These are phyloP conservation scores for Cyprinus carpio DNA, from an alignment of 2,113 vertebrate genomes.

Conservation along the genomic window DNA sequence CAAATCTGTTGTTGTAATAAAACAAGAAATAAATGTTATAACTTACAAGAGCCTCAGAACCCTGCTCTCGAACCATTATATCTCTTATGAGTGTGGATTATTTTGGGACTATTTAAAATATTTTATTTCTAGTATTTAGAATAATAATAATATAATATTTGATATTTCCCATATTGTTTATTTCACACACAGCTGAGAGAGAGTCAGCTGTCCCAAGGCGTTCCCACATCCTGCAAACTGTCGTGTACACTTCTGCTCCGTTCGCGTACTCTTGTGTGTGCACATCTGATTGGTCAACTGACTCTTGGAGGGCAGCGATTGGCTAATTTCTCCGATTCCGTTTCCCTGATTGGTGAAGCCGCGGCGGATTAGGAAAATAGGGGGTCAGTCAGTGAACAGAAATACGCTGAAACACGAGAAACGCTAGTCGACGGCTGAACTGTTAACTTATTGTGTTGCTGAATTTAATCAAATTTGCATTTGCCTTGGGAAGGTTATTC, in stretches of 20 bases:
- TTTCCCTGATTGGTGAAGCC: slow-evolving; percentile 64
- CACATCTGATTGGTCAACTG: slow-evolving; percentile 66
- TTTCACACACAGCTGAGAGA: not conserved
- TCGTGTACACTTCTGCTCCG: slow-evolving; percentile 64
- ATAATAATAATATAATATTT: not conserved
- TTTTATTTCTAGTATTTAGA: not conserved
- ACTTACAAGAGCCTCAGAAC: not conserved
- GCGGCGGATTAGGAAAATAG: slow-evolving; percentile 63
- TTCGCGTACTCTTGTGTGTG: slow-evolving; percentile 70
- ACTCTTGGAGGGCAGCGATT: slow-evolving; percentile 55
- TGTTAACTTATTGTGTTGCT: not conserved
- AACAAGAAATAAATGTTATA: not conserved
- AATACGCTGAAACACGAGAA: slow-evolving; percentile 40
- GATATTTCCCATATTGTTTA: not conserved
- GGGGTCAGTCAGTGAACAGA: slow-evolving; percentile 56
- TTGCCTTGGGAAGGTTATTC: not conserved
- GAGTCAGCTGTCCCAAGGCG: slow-evolving; percentile 41
- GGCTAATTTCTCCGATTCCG: slow-evolving; percentile 50
- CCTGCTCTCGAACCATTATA: not conserved
- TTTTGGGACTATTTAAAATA: not conserved
- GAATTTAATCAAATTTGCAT: not conserved
- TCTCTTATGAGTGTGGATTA: not conserved
- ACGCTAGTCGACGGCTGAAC: slow-evolving; percentile 38
- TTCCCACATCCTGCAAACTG: slow-evolving; percentile 48
- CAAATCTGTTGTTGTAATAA: not conserved